Conservation (phyloP, 2,888 invertebrate species). For the Lordiphosa fenestrarum region DNA sequence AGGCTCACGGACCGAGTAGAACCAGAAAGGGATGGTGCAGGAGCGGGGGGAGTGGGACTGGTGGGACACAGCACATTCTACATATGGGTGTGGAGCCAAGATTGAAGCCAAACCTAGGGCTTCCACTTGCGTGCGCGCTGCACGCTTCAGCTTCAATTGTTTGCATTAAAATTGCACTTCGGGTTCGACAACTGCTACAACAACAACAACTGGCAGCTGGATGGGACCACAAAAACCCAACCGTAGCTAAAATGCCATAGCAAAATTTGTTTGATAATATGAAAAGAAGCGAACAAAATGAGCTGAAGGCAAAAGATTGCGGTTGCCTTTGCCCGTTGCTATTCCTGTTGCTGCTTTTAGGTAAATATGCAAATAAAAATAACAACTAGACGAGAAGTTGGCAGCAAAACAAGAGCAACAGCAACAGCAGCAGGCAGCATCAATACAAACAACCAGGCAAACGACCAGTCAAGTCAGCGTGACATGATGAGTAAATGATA, state of each 20-base stretch:
- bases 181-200: constrained; percentile 65
- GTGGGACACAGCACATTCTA: constrained; percentile 3
- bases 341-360: constrained; percentile 35
- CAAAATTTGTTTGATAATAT: constrained; percentile 65
- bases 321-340: constrained; percentile 20
- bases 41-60: constrained; percentile 1
- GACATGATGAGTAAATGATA: constrained; percentile 68
- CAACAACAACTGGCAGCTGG: constrained; percentile 13
- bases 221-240: constrained; percentile 35
- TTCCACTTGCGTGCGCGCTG: constrained; percentile 54
- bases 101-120: constrained; percentile 21
- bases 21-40: neutral
- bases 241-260: constrained; percentile 59
- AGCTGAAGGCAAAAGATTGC: constrained; percentile 34
- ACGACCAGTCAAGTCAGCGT: constrained; percentile 42
- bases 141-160: constrained; percentile 70
- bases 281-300: constrained; percentile 48
- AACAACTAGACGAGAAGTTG: constrained; percentile 50
- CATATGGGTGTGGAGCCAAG: constrained; percentile 6
- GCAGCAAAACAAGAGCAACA: constrained; percentile 25
- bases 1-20: constrained; percentile 2
- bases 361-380: constrained; percentile 65
- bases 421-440: constrained; percentile 22
- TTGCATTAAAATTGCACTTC: constrained; percentile 72
- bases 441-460: constrained; percentile 17